Conservation (phyloP, 1,140 invertebrate genomes). For the Lethrus apterus region DNA sequence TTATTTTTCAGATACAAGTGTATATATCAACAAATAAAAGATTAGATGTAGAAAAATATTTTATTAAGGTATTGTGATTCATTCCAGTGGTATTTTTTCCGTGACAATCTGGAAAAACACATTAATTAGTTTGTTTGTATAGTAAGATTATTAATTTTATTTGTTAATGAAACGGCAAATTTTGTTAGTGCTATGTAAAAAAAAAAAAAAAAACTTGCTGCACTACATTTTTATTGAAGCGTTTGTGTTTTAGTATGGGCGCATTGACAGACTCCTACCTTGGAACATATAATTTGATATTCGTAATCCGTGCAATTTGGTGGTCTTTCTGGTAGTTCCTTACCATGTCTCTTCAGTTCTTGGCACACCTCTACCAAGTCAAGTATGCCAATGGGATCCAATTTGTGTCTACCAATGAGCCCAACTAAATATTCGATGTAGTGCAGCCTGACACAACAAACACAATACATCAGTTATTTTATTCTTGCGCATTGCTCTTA, state of each 20-base stretch:
- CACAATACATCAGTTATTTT: constrained; percentile 7
- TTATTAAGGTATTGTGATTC: constrained; percentile 21
- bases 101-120: constrained; percentile 49
- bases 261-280: constrained; percentile 48
- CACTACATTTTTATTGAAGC: background rate
- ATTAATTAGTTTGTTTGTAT: constrained; percentile 6
- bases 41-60: constrained; percentile 2
- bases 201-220: constrained; percentile 3
- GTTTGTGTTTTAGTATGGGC: constrained; percentile 16
- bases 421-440: constrained; percentile 92
- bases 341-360: constrained; percentile 72
- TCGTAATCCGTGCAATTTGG: constrained; percentile 60
- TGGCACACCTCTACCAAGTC: constrained; percentile 78
- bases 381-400: constrained; percentile 85
- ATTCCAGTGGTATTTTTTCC: constrained; percentile 54
- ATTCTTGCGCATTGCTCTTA: background rate
- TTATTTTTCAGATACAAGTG: constrained; percentile 4
- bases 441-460: constrained; percentile 61
- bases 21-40: constrained; percentile 4
- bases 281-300: constrained; percentile 59
- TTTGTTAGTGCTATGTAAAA: constrained; percentile 10
- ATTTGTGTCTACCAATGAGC: constrained; percentile 67
- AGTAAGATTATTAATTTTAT: constrained; percentile 4
- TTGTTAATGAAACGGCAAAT: constrained; percentile 8
- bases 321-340: constrained; percentile 61